A percentile compares a stretch with the other conserved stretches of the same genome.
These are phyloP conservation scores for Sarcoramphus papa DNA, from an alignment of 2,797 vertebrate genomes.

Conservation along the genomic window DNA sequence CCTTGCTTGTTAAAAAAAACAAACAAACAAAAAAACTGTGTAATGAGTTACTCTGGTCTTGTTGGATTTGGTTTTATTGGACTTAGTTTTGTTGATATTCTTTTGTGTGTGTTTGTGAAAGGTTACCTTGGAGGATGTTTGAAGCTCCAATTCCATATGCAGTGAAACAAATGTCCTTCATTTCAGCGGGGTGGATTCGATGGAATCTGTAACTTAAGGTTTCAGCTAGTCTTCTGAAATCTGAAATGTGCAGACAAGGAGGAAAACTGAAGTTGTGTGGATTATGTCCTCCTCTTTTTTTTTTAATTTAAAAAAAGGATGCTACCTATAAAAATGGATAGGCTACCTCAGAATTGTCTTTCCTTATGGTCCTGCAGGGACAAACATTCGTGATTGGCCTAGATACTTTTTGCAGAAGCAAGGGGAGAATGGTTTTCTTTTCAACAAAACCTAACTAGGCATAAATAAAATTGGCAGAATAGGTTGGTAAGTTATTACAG, in stretches of 20 bases:
- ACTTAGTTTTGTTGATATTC: not conserved
- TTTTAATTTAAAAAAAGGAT: not conserved
- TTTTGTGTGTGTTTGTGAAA: not conserved
- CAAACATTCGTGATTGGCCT: not conserved
- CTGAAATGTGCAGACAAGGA: not conserved
- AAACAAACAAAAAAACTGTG: not conserved
- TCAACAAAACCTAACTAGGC: not conserved
- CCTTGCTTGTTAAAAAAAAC: not conserved
- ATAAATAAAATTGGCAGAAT: not conserved
- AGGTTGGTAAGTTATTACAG: not conserved
- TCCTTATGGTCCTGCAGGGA: not conserved
- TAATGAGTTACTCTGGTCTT: not conserved
- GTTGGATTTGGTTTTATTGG: not conserved
- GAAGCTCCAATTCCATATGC: not conserved
- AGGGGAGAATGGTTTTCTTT: not conserved
- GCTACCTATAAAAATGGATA: not conserved
- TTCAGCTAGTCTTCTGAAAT: not conserved
- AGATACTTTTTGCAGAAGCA: not conserved
- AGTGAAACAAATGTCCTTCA: not conserved
- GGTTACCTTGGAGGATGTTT: not conserved
- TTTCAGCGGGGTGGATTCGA: not conserved
- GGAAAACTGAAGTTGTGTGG: not conserved
- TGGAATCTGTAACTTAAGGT: not conserved
- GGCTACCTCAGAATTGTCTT: not conserved
- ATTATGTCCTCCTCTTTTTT: too few species aligned